Percentiles rank a stretch among this genome's conserved stretches.
phyloP scores from a whole-genome alignment of 2,888 invertebrate species.

The Crocallis elinguaria region DNA sequence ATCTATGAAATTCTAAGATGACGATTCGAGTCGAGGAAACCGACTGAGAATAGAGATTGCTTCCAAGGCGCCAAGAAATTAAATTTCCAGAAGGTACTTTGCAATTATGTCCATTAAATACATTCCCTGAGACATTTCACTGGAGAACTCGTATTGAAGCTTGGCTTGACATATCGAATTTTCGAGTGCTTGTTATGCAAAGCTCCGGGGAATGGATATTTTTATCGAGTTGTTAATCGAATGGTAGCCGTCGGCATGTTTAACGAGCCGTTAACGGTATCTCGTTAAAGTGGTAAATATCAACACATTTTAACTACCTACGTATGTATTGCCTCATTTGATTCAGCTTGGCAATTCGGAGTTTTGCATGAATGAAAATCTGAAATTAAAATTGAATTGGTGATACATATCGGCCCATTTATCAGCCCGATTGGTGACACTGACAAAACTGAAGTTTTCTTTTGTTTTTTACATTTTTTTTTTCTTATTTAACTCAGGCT shows the following conservation, averaged over 20 bases:
- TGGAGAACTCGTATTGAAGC: not conserved
- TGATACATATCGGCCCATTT: no score
- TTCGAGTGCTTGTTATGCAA: conserved; percentile 17
- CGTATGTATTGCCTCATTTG: not conserved
- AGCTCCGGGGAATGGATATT: conserved; percentile 7
- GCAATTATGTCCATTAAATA: not conserved
- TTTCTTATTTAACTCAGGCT: no score
- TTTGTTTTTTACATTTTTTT: no score
- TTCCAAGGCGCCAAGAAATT: no score
- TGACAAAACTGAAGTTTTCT: not conserved
- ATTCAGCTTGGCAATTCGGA: not conserved
- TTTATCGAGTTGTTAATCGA: conserved; percentile 22
- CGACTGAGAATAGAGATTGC: no score
- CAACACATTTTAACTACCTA: not conserved
- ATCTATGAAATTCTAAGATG: no score
- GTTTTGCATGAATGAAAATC: not conserved
- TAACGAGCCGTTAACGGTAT: conserved; percentile 7
- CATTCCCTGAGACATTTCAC: not conserved
- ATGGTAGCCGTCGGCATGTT: conserved; percentile 9
- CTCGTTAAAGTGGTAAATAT: conserved; percentile 8
- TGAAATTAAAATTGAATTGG: no score
- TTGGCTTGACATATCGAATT: conserved; percentile 20
- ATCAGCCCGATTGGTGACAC: not conserved
- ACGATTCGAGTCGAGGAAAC: no score
- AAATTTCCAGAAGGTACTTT: not conserved